Evolutionary conservation across 35 echinoderm and acorn worm species (phyloP), one percentile per base, ranked within the genome.

Genomic region (Eucidaris tribuloides): DNA sequence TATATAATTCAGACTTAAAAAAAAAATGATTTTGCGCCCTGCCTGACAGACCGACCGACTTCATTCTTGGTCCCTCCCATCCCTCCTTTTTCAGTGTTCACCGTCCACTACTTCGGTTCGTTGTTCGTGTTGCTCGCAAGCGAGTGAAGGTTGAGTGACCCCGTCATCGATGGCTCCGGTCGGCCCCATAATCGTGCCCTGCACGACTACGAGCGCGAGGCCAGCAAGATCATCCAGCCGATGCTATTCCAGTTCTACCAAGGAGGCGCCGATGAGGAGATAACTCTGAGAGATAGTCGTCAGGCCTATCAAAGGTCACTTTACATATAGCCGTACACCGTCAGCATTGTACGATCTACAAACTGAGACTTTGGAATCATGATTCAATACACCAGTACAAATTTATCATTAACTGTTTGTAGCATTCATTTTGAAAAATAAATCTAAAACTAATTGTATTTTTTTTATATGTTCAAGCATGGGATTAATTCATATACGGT

Each of bases 231-330:
- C 2, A 20, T 60, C 4, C 2, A 42, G 4, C 5, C 0, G 31
- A 0, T 58, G 7, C 17, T 17, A 0, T 82, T 31, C 3, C 20
- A 60, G 11, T 82, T 59, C 32, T 61, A 60, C 49, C 7, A 7
- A 15, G 29, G 24, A n/a, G 79, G 79, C 15, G 79, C 79, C 6
- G 79, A 82, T 58, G 48, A 11, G 11, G 50, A 61, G 52, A 42
- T 50, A 19, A 82, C 79, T n/a, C 28, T 82, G 14, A 25, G n/a
- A 60, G 79, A 82, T 35, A 82, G 52, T 48, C 15, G 20, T 3
- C 4, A 27, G 19, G 79, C 79, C 36, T 33, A 55, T n/a, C 20
- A n/a, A 11, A 28, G 7, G 20, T 9, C 13, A 66, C 20, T 7
- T n/a, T 28, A 33, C 7, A n/a, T 66, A 13, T 14, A 33, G 9